Base-by-base conservation (phyloP, 2,888 invertebrate species). In the Tuta absoluta region DNA sequence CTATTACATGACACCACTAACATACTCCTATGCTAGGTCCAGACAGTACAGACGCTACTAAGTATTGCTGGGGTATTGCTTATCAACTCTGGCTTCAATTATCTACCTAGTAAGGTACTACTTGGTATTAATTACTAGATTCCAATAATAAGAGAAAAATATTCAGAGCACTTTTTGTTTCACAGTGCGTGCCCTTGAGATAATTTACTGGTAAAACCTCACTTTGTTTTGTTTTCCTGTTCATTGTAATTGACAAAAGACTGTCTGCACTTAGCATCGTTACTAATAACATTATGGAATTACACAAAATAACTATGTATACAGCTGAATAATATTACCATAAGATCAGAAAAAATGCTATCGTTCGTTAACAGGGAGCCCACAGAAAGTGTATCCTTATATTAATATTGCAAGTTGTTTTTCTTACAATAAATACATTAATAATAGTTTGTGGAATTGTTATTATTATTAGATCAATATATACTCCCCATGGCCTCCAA, bases 181-280 rank as follows among this genome's bases (percentile, higher is more conserved):
- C 21, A 60, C 53, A 62, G 41, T 53, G 51, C 62, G 62, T 70
- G 73, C 70, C 77, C 78, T 75, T 77, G 74, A 75, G 73, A 74
- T 76, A 77, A 77, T 76, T 76, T 74, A 67, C 70, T 75, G 76
- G 76, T 61, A 76, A 79, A 12, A 73, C 73, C 67, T 69, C 61
- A 51, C 66, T 56, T 51, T 65, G 70, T 69, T 69, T 33, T 67
- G 68, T 85, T 85, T 85, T 85, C 85, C 85, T 84, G 81, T 81
- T 81, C 71, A 75, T 72, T 77, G 71, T 81, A 81, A 81, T 81
- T 79, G 80, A 78, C 80, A 77, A 74, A 73, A 72, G 70, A 77
- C 85, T 84, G 85, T 80, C 85, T 85, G 84, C 74, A 84, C 84
- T 78, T 82, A 85, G 85, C 81, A 81, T 77, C 74, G 74, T 76